Evolutionary conservation across 2,888 invertebrate genomes (phyloP).

Genomic region (Opisthograptis luteolata): DNA sequence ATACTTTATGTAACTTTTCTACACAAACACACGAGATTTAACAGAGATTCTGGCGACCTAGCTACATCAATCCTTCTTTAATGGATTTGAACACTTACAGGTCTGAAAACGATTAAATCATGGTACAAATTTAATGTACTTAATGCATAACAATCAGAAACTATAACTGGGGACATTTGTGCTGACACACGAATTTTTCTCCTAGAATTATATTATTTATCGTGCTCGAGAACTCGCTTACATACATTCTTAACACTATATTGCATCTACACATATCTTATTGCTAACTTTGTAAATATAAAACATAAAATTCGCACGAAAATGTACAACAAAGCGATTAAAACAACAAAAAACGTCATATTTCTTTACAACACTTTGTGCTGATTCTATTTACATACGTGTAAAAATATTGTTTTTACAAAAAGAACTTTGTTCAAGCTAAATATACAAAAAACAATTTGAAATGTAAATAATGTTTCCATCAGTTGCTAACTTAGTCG

Average conservation of each 20-base stretch:
- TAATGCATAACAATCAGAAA: too few relatives aligned
- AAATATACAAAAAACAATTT: conserved; percentile 59
- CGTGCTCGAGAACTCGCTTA: conserved; percentile 22
- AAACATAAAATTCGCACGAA: conserved; percentile 52
- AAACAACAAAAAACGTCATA: conserved; percentile 46
- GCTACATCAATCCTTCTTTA: too few relatives aligned
- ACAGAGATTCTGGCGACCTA: too few relatives aligned
- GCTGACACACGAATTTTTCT: neutral
- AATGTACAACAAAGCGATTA: conserved; percentile 57
- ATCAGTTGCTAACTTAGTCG: conserved; percentile 24
- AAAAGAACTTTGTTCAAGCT: conserved; percentile 75
- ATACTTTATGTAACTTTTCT: too few relatives aligned
- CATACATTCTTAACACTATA: conserved; percentile 13
- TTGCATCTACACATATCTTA: conserved; percentile 12
- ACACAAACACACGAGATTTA: too few relatives aligned
- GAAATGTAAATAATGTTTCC: conserved; percentile 34
- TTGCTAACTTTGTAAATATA: conserved; percentile 36
- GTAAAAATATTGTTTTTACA: conserved; percentile 46
- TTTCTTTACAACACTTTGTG: conserved; percentile 69
- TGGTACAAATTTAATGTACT: too few relatives aligned
- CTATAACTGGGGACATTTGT: too few relatives aligned
- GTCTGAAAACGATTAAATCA: too few relatives aligned
- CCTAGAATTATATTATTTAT: neutral
- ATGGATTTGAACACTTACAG: too few relatives aligned
- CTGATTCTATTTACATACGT: conserved; percentile 57